phyloP scores from a whole-genome alignment of 2,888 invertebrate genomes.

The Mylabris sibirica region DNA sequence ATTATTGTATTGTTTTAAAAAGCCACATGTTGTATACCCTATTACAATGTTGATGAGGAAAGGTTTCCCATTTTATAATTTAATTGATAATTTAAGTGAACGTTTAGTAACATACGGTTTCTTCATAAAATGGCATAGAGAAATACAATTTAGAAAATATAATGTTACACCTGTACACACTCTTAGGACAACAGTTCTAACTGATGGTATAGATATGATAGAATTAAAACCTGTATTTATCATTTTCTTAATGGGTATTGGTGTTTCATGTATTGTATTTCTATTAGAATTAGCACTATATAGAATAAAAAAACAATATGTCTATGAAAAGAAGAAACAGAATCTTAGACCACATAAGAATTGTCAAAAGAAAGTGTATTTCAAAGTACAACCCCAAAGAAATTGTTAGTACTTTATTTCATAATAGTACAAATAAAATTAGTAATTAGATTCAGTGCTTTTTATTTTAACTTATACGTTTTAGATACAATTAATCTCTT shows the following conservation, averaged over 20 bases:
- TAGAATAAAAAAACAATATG: not conserved
- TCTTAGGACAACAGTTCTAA: not conserved
- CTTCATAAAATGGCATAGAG: not conserved
- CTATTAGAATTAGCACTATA: not conserved
- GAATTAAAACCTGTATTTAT: not conserved
- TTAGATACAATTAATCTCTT: no score
- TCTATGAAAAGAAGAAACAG: not conserved
- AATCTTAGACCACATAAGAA: not conserved
- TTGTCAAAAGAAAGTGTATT: no score
- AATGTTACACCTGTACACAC: not conserved
- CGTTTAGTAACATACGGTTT: constrained; percentile 2
- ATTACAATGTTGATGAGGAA: constrained; percentile 49
- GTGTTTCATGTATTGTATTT: not conserved
- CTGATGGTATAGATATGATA: not conserved
- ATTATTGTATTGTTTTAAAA: constrained; percentile 43
- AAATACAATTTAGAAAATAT: not conserved
- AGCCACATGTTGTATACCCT: constrained; percentile 47
- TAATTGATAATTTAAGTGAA: constrained; percentile 42
- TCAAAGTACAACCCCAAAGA: no score
- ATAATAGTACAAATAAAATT: no score
- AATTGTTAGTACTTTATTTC: no score
- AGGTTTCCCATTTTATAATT: constrained; percentile 46
- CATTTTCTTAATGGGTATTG: not conserved
- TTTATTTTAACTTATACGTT: no score
- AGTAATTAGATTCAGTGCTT: no score